phyloP scores from a whole-genome alignment of 2,888 invertebrate genomes.

The Latrodectus hesperus region DNA sequence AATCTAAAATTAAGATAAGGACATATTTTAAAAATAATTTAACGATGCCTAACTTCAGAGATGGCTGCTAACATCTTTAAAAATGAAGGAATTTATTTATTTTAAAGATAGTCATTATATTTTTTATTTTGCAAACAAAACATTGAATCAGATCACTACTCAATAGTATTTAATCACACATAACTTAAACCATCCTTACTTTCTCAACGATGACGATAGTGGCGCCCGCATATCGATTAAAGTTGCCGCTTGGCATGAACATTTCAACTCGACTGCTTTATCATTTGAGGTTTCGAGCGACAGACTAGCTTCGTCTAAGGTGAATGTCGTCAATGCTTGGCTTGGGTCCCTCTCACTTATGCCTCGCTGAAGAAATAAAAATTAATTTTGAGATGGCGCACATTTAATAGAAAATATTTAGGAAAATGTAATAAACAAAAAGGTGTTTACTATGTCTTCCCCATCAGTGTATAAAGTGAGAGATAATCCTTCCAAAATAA shows the following conservation, averaged over 20 bases:
- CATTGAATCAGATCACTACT: too few relatives aligned
- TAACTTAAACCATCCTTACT: slow-evolving; percentile 71
- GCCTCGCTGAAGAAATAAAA: slow-evolving; percentile 49
- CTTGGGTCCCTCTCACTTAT: slow-evolving; percentile 60
- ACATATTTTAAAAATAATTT: too few relatives aligned
- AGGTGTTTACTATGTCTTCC: slow-evolving; percentile 81
- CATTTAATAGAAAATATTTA: neutral
- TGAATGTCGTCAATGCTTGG: slow-evolving; percentile 82
- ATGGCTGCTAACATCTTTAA: too few relatives aligned
- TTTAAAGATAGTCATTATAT: too few relatives aligned
- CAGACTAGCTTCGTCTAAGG: slow-evolving; percentile 81
- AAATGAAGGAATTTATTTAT: too few relatives aligned
- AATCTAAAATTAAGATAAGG: too few relatives aligned
- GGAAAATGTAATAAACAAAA: neutral
- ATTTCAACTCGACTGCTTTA: slow-evolving; percentile 81
- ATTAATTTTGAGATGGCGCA: neutral
- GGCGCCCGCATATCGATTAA: slow-evolving; percentile 85
- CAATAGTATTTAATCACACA: too few relatives aligned
- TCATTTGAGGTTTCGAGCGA: slow-evolving; percentile 82
- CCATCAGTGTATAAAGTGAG: slow-evolving; percentile 83
- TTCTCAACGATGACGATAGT: slow-evolving; percentile 76
- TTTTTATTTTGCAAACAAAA: too few relatives aligned
- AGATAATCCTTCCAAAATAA: slow-evolving; percentile 83
- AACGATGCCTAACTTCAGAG: too few relatives aligned
- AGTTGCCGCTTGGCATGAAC: slow-evolving; percentile 82